Evolutionary conservation across 2,888 invertebrate genomes (phyloP).

Genomic region (Sinodicranocentrus sp.): DNA sequence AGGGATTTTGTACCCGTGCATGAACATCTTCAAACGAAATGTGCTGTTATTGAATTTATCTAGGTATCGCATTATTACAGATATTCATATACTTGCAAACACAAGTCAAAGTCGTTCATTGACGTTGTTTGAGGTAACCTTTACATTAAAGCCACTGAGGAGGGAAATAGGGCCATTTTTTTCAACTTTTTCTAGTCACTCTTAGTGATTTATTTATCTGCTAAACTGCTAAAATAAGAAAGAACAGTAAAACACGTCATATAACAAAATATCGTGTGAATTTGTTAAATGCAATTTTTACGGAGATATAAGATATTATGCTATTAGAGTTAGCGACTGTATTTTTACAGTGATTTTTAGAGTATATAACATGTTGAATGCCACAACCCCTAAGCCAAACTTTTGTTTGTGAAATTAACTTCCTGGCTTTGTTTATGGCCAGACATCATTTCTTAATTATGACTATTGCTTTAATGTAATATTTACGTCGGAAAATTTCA

Average conservation of each 20-base stretch:
- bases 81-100: too few species aligned
- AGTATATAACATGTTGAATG: too few species aligned
- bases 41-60: background rate
- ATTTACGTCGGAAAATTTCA: too few species aligned
- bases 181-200: slow-evolving; percentile 2
- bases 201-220: background rate
- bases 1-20: slow-evolving; percentile 8
- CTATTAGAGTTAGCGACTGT: too few species aligned
- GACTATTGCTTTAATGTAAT: too few species aligned
- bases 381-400: too few species aligned
- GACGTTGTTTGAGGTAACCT: background rate
- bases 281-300: background rate
- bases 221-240: background rate
- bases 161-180: background rate
- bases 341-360: too few species aligned
- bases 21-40: background rate
- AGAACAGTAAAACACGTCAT: too few species aligned
- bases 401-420: too few species aligned
- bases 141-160: slow-evolving; percentile 1
- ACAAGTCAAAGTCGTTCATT: background rate
- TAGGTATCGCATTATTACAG: background rate
- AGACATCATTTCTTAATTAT: too few species aligned
- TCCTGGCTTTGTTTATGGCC: too few species aligned
- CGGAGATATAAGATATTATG: background rate
- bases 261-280: too few species aligned